Conservation (phyloP, 2,888 invertebrate species). For the Chrysodeixis includens region DNA sequence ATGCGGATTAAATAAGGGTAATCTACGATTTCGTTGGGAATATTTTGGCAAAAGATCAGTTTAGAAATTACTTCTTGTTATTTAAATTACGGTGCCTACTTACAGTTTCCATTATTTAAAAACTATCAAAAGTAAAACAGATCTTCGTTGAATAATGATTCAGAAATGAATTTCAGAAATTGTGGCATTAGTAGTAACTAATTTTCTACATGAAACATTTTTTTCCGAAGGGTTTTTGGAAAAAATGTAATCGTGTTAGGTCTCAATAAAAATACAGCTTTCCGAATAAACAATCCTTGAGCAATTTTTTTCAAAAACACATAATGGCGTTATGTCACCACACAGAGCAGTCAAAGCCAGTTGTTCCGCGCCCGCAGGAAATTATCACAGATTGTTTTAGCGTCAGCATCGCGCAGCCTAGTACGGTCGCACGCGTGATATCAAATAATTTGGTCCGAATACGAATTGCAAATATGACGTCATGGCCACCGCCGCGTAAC, state of each 20-base stretch:
- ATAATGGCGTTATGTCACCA: slow-evolving; percentile 38
- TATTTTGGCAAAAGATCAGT: slow-evolving; percentile 29
- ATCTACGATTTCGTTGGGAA: slow-evolving; percentile 24
- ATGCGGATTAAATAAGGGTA: slow-evolving; percentile 42
- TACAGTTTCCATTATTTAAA: too few species aligned
- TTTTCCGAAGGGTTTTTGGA: too few species aligned
- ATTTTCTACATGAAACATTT: too few species aligned
- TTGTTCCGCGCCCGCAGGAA: slow-evolving; percentile 53
- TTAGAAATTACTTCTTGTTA: slow-evolving; percentile 11
- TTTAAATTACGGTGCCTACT: too few species aligned
- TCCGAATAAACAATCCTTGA: too few species aligned
- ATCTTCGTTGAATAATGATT: too few species aligned
- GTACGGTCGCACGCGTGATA: slow-evolving; percentile 10
- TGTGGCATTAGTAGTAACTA: too few species aligned
- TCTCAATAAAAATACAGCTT: too few species aligned
- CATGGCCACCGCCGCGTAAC: slow-evolving; percentile 27
- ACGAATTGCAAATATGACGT: slow-evolving; percentile 36
- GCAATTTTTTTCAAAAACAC: slow-evolving; percentile 20
- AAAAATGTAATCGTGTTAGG: too few species aligned
- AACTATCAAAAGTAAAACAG: too few species aligned
- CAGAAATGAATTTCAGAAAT: too few species aligned
- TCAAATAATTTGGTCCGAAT: slow-evolving; percentile 29
- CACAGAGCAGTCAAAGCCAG: slow-evolving; percentile 36
- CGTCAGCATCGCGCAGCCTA: slow-evolving; percentile 36
- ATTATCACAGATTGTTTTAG: slow-evolving; percentile 57